Conservation (phyloP, 2,113 vertebrate species). For the Empidonax traillii region DNA sequence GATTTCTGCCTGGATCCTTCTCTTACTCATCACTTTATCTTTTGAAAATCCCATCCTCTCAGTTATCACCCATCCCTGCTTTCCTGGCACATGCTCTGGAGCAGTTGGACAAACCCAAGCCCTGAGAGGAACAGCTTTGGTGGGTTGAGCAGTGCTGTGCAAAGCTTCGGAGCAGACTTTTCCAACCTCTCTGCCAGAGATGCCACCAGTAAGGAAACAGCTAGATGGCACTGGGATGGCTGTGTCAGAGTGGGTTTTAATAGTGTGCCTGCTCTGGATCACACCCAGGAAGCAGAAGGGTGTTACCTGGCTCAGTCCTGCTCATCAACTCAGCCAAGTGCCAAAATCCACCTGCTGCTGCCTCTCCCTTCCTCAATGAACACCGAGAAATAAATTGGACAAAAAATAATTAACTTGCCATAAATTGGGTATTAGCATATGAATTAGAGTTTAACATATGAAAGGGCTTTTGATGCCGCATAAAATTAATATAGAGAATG, state of each 20-base stretch:
- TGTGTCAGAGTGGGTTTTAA: fast-evolving
- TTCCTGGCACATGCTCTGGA: not conserved
- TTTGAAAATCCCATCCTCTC: not conserved
- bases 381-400: conserved; percentile 37
- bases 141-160: fast-evolving
- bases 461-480: conserved; percentile 64
- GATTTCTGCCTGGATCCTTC: not conserved
- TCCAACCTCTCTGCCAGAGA: not conserved
- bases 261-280: not conserved
- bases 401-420: conserved; percentile 71
- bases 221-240: not conserved
- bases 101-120: fast-evolving
- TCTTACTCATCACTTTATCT: not conserved
- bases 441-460: conserved; percentile 74
- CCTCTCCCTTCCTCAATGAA: not conserved
- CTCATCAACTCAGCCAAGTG: not conserved
- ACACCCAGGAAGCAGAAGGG: fast-evolving
- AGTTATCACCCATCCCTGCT: not conserved
- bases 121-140: fast-evolving
- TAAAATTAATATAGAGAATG: conserved; percentile 58
- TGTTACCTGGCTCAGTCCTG: not conserved
- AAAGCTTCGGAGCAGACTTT: not conserved
- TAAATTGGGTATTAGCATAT: conserved; percentile 72
- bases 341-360: not conserved
- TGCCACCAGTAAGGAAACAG: not conserved